phyloP scores from a whole-genome alignment of 2,113 vertebrate genomes.

The Tragelaphus strepsiceros region DNA sequence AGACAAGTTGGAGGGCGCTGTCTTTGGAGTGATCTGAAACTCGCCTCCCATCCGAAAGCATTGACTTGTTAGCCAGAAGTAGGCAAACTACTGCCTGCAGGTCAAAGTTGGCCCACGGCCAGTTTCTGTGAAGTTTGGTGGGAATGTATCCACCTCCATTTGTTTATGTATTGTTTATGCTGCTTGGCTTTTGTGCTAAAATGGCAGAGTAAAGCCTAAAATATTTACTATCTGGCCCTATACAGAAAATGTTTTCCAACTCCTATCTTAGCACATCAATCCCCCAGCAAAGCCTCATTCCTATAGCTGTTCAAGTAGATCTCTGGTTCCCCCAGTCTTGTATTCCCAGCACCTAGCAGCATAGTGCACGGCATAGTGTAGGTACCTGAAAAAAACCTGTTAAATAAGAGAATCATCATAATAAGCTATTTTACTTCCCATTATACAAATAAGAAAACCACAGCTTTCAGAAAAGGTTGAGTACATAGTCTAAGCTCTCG shows the following conservation, averaged over 20 bases:
- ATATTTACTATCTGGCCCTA: neutral
- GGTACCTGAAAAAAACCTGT: neutral
- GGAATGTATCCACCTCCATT: neutral
- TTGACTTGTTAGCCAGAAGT: neutral
- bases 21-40: neutral
- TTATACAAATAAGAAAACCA: neutral
- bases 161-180: neutral
- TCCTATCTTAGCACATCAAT: neutral
- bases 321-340: neutral
- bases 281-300: neutral
- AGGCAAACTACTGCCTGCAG: neutral
- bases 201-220: neutral
- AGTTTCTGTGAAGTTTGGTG: neutral
- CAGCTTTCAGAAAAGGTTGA: neutral
- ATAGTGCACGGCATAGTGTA: neutral
- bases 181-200: neutral
- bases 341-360: neutral
- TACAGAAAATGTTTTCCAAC: neutral
- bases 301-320: neutral
- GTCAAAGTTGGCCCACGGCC: neutral
- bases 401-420: neutral
- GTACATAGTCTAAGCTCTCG: neutral
- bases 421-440: neutral
- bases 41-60: neutral
- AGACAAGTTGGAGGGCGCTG: neutral